Conservation (phyloP, 2,113 vertebrate genomes). For the Rhinichthys klamathensis region DNA sequence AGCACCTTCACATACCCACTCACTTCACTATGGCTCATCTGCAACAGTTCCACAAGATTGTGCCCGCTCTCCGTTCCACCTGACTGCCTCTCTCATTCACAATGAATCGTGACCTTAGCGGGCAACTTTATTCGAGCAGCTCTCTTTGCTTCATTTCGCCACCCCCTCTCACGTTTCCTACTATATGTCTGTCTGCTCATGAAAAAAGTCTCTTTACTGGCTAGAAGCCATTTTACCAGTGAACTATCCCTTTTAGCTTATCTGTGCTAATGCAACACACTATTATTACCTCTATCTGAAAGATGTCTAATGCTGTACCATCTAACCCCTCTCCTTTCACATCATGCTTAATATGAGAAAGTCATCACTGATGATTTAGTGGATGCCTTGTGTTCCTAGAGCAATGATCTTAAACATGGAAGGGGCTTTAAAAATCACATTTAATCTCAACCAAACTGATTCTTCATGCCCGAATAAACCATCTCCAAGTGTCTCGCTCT, state of each 20-base stretch:
- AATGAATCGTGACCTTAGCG: not conserved
- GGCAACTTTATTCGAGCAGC: conserved; percentile 10
- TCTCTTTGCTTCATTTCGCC: not conserved
- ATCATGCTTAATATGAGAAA: conserved; percentile 6
- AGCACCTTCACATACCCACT: not conserved
- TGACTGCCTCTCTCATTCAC: conserved; percentile 14
- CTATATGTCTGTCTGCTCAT: not conserved
- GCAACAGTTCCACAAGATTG: not conserved
- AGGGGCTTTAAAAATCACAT: conserved; percentile 39
- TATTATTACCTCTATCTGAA: not conserved
- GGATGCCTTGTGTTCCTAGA: conserved; percentile 10
- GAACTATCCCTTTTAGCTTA: not conserved
- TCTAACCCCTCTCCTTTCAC: not conserved
- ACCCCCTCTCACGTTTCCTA: not conserved
- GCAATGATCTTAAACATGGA: conserved; percentile 32
- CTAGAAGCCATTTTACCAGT: not conserved
- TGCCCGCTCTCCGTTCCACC: not conserved
- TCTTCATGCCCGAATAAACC: conserved; percentile 44
- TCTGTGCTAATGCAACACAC: not conserved
- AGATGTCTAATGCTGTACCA: not conserved
- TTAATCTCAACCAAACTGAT: conserved; percentile 40
- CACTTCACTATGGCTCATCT: conserved; percentile 8
- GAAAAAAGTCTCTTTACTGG: not conserved
- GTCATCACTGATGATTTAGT: conserved; percentile 42
- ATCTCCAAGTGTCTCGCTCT: conserved; percentile 3